Base-by-base conservation (phyloP, 2,888 invertebrate species). In the Cosmopolites sordidus region DNA sequence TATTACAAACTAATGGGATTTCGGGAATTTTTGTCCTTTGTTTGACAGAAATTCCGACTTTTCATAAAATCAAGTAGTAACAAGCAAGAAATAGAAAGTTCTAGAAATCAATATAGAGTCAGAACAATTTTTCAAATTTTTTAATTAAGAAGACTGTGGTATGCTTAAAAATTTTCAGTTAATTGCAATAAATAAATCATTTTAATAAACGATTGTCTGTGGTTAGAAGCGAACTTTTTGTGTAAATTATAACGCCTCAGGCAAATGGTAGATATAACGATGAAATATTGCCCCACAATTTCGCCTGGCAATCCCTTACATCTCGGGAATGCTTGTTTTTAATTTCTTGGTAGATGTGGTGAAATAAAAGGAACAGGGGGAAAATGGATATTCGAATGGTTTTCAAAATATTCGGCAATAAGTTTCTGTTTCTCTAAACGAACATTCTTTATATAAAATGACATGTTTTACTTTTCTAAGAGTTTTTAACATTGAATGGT, bases 141-240 rank as follows among this genome's bases (percentile, higher is more conserved):
- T 33, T 16, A 33, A 33, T 12, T n/a, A 44, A 37, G 38, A 16
- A n/a, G 22, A 22, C 4, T 5, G 3, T 8, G 22, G 22, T 8
- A 22, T 22, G 22, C 27, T 37, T 12, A 38, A 39, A 29, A 38
- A 15, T 43, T 50, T 15, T 18, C 50, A 16, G 50, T 14, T 50
- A 50, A 50, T 50, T 50, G 50, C 50, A 43, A 43, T 16, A 45
- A 42, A 50, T 50, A 50, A 50, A 50, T 50, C 50, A 50, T 44
- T 33, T 43, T 44, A 42, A 39, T 16, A 43, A 43, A 43, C 43
- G 43, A 45, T 40, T 18, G 38, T 22, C 27, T 38, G 51, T 18
- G 43, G 37, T 43, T 52, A 38, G 42, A 11, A 11, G 39, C 27
- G n/a, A 38, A 47, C 22, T 53, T 53, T 53, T 53, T 52, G 44